Base-by-base conservation (phyloP, 2,797 vertebrate genomes). In the Acanthis flammea region DNA sequence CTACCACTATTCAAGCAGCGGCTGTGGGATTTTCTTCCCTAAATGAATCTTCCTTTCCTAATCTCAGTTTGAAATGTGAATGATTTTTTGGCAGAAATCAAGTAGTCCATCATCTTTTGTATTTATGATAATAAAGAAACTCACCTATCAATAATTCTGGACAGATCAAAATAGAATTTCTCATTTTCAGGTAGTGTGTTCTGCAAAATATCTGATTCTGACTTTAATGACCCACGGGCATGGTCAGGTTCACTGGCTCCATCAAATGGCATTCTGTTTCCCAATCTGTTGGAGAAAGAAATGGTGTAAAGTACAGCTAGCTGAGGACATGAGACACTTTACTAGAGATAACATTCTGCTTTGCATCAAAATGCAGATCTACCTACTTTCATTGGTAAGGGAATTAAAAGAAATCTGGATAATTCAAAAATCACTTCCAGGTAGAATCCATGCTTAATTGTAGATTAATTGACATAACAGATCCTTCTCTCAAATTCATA, bases 81-180 rank as follows among this genome's bases (percentile, higher is more conserved):
- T 3, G 1, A 47, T n/a, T 25, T 77, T 76, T 63, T 33, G 37
- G 18, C 10, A 35, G 57, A 86, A 88, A 51, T 78, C 47, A 81
- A 90, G 48, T 24, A 83, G 30, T 11, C 12, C 23, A 23, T 37
- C 24, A 44, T 12, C 47, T 61, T 31, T 75, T 33, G 22, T 23
- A 75, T 35, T 92, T 93, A 72, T 9, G 33, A 70, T 22, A 84
- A 42, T 60, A 65, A 80, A 92, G 81, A 86, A 76, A 77, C 96
- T 95, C 96, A 98, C 98, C 97, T 98, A 78, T 97, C 97, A 67
- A 98, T 92, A 91, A 94, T 94, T 95, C 96, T 97, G 72, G 98
- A 97, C 25, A 97, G 95, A 66, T 98, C 98, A 74, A 97, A 97
- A 96, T 98, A 98, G 84, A 98, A 97, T 70, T 98, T 97, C 86